Evolutionary conservation across 53 echinoderm and acorn worm species (phyloP), one percentile per base, ranked within the genome.

Genomic region (Henricia sp.): DNA sequence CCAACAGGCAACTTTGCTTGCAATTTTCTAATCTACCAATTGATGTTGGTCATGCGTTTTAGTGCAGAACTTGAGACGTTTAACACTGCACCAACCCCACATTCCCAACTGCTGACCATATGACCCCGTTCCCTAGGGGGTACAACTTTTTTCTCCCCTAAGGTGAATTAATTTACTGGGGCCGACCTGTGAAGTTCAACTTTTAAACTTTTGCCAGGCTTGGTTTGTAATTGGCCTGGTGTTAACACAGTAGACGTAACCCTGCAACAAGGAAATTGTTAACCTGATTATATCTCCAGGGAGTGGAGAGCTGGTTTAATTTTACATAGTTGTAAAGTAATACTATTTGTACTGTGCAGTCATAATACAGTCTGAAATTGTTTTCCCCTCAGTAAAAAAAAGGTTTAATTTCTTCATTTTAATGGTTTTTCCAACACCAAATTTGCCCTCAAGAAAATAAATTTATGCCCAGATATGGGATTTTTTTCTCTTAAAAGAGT

Each of bases 31-130:
- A 60, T 60, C 62, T 1, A 58, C 3, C 29, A 30, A 33, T 34
- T 60, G 62, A 56, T 56, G 2, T 29, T 3, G 32, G 0, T 0
- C 2, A 8, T 30, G 33, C 62, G 32, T 60, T 34, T 32, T 60
- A 34, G 29, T 6, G 24, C 16, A 21, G 56, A 56, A 8, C n/a
- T 56, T 60, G 19, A 6, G n/a, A 11, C 62, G 14, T 20, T 23
- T 17, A 14, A 33, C 62, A 17, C 3, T 10, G 24, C 11, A 43
- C 53, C 50, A 76, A 25, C 12, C 76, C 57, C 8, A 30, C 76
- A 76, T 76, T 59, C 76, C 76, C 76, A 76, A 40, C 56, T 76
- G 76, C 41, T 40, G 14, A 21, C 76, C 76, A 76, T 10, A 76
- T 76, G 58, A 76, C 76, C 76, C 59, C 8, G 38, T 58, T 44